Conservation (phyloP, 2,888 invertebrate species). For the Phlogophora meticulosa region DNA sequence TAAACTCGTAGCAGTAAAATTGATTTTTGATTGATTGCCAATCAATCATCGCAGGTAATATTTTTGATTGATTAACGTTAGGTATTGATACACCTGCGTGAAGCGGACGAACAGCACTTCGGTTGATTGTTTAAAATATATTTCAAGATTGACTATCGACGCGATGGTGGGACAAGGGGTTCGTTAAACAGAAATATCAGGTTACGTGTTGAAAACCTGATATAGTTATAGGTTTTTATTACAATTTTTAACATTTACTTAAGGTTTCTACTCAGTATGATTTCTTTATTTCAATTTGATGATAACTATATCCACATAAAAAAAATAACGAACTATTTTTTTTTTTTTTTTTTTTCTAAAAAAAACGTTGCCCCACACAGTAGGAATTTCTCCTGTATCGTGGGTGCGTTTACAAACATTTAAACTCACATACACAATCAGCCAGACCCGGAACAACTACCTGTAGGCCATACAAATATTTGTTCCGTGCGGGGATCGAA, state of each 20-base stretch:
- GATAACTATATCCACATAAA: too few species aligned
- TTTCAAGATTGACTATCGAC: constrained; percentile 23
- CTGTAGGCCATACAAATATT: too few species aligned
- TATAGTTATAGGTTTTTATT: not conserved
- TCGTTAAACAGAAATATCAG: not conserved
- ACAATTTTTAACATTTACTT: not conserved
- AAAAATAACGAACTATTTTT: too few species aligned
- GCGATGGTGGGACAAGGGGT: not conserved
- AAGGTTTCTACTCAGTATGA: too few species aligned
- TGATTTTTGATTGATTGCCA: constrained; percentile 47
- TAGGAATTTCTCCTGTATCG: too few species aligned
- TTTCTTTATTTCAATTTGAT: too few species aligned
- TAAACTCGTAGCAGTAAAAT: constrained; percentile 26
- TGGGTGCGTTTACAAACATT: too few species aligned
- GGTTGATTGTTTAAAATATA: constrained; percentile 44
- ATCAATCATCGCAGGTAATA: constrained; percentile 44
- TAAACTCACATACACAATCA: too few species aligned
- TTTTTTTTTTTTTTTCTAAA: too few species aligned
- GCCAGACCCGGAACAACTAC: too few species aligned
- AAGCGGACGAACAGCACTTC: constrained; percentile 24
- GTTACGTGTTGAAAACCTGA: not conserved
- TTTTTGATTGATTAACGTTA: constrained; percentile 45
- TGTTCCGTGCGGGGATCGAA: too few species aligned
- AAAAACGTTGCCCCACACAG: too few species aligned
- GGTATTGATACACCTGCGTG: constrained; percentile 43